These are phyloP conservation scores for Rhinichthys klamathensis DNA, from an alignment of 2,113 vertebrate species.

Conservation along the genomic window DNA sequence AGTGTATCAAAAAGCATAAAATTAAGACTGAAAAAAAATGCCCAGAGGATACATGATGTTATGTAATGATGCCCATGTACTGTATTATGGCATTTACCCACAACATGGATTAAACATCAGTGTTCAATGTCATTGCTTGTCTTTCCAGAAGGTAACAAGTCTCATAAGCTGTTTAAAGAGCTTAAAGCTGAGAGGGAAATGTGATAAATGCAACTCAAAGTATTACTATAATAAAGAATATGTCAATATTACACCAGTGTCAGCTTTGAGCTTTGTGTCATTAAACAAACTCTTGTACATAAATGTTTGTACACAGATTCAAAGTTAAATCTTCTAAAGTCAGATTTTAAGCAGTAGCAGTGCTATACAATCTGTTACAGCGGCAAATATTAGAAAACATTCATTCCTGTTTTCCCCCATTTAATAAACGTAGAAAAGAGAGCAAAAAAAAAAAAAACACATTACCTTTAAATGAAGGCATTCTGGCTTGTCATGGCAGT, in stretches of 20 bases:
- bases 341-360: not conserved
- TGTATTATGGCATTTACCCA: not conserved
- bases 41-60: not conserved
- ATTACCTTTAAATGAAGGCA: slow-evolving; percentile 59
- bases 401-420: not conserved
- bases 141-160: not conserved
- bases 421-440: not conserved
- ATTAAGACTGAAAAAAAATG: not conserved
- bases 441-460: not conserved
- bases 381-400: not conserved
- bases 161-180: slow-evolving; percentile 3
- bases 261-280: not conserved
- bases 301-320: not conserved
- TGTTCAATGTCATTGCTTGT: not conserved
- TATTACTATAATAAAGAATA: slow-evolving; percentile 9
- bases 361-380: not conserved
- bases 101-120: slow-evolving; percentile 5
- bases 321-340: not conserved
- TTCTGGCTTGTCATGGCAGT: slow-evolving; percentile 39
- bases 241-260: not conserved
- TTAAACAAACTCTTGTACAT: not conserved
- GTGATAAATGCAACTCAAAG: not conserved
- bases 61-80: not conserved
- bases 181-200: not conserved
- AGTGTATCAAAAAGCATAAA: not conserved